Base-by-base conservation (phyloP, 37 sponge, comb jelly and placozoan genomes). In the Aphrocallistes beatrix region DNA sequence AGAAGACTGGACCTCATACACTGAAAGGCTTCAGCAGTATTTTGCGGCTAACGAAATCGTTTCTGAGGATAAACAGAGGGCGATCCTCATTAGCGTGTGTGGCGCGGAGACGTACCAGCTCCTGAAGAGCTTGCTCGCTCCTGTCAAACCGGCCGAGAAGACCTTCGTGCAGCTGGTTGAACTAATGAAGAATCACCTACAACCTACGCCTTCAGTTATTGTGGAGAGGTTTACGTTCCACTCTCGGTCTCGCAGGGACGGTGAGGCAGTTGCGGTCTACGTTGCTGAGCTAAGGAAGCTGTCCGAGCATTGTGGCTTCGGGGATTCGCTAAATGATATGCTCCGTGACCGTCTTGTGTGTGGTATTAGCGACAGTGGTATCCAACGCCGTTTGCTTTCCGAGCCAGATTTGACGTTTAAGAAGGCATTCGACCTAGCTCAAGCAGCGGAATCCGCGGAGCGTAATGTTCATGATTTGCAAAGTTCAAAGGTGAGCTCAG, bases 301-400 rank as follows among this genome's bases (percentile, higher is more conserved):
- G 38, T 36, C 86, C 37, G 86, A 85, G 86, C 81, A 85, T 23
- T 85, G 86, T 30, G 36, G 36, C n/a, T 85, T 85, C n/a, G 86
- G 86, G n/a, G n/a, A n/a, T n/a, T n/a, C n/a, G n/a, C n/a, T 85
- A 1, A 1, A 85, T 1, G 86, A 85, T 69, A 85, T 85, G 81
- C 75, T 85, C 1, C 75, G 86, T 1, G 86, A 85, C 30, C 69
- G 86, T 1, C 38, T 85, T 1, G 86, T 84, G 1, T 84, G 48
- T 34, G 84, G 84, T 0, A n/a, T 84, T 8, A 84, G 38, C 17
- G 84, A 84, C 28, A 48, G 1, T 3, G 3, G 84, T 9, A 38
- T 84, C 9, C 84, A 84, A 39, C 40, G 84, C 1, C 40, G 84
- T 3, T 40, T 84, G 47, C 49, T 84, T 10, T 38, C 84, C 1